Percentiles rank a stretch among this genome's conserved stretches.
Conservation (phyloP, 2,888 invertebrate genomes). For the Agonum fuliginosum region DNA sequence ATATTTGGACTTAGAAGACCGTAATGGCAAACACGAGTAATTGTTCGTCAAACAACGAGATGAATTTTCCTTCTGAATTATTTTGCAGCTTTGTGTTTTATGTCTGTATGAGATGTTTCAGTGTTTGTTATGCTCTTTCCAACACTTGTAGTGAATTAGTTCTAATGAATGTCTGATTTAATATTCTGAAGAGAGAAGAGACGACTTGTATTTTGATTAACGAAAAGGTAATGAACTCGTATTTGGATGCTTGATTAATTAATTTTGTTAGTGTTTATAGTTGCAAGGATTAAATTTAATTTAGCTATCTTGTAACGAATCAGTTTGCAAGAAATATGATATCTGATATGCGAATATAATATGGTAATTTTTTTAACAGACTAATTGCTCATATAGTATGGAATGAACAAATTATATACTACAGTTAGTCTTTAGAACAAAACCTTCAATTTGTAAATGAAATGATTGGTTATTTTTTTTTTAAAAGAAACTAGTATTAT, state of each 20-base stretch:
- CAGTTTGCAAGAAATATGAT: too few species aligned
- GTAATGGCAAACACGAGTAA: slow-evolving; percentile 52
- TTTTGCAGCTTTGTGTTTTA: slow-evolving; percentile 32
- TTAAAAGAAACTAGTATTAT: too few species aligned
- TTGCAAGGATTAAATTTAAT: not conserved
- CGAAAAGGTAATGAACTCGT: slow-evolving; percentile 8
- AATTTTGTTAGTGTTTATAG: slow-evolving; percentile 32
- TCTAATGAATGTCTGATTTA: slow-evolving; percentile 50
- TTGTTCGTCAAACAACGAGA: slow-evolving; percentile 54
- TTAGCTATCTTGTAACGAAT: not conserved
- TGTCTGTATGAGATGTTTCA: slow-evolving; percentile 11
- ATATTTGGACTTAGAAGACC: slow-evolving; percentile 30
- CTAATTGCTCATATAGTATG: not conserved
- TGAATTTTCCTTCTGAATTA: slow-evolving; percentile 47
- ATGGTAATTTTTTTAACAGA: not conserved
- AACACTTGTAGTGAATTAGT: slow-evolving; percentile 24
- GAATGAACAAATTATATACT: too few species aligned
- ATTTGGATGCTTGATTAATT: slow-evolving; percentile 21
- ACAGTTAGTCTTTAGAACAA: too few species aligned
- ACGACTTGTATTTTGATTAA: slow-evolving; percentile 16
- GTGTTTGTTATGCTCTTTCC: slow-evolving; percentile 49
- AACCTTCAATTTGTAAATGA: too few species aligned
- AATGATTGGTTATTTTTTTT: too few species aligned
- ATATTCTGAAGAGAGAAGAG: slow-evolving; percentile 32
- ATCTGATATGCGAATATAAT: not conserved